These are phyloP conservation scores for Poeciliopsis turrubarensis DNA, from an alignment of 2,113 vertebrate species.

Conservation along the genomic window DNA sequence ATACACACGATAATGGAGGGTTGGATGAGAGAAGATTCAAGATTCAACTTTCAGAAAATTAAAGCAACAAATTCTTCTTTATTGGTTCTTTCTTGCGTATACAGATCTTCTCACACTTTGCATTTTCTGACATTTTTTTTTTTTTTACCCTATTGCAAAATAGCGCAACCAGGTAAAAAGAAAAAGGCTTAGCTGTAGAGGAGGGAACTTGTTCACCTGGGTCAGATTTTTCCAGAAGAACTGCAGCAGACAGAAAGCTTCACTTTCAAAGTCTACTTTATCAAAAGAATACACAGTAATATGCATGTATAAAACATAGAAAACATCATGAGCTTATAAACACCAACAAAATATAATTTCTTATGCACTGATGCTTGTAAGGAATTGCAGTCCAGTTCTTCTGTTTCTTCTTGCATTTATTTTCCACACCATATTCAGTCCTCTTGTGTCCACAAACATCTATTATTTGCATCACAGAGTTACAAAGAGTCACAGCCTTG, in stretches of 20 bases:
- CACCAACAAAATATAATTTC: slow-evolving; percentile 78
- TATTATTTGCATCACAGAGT: slow-evolving; percentile 6
- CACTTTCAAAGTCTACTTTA: slow-evolving; percentile 67
- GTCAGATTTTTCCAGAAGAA: slow-evolving; percentile 26
- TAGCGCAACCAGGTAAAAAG: slow-evolving; percentile 17
- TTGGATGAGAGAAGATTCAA: too few species aligned
- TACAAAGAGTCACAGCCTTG: background rate
- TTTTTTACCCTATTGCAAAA: slow-evolving; percentile 4
- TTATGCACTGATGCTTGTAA: slow-evolving; percentile 50
- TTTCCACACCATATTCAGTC: slow-evolving; percentile 20
- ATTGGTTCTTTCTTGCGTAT: background rate
- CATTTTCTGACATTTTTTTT: background rate
- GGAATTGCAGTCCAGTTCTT: slow-evolving; percentile 67
- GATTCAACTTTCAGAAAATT: background rate
- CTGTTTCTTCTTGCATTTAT: slow-evolving; percentile 37
- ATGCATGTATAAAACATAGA: slow-evolving; percentile 68
- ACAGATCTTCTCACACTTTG: background rate
- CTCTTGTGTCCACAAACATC: slow-evolving; percentile 19
- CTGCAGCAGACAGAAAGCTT: slow-evolving; percentile 30
- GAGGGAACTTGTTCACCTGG: background rate
- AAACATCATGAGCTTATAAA: slow-evolving; percentile 54
- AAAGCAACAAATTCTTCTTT: background rate
- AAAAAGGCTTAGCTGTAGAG: slow-evolving; percentile 46
- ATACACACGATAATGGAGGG: background rate
- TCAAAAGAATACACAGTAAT: slow-evolving; percentile 75